Base-by-base conservation (phyloP, 2,888 invertebrate genomes). In the Crocallis elinguaria region DNA sequence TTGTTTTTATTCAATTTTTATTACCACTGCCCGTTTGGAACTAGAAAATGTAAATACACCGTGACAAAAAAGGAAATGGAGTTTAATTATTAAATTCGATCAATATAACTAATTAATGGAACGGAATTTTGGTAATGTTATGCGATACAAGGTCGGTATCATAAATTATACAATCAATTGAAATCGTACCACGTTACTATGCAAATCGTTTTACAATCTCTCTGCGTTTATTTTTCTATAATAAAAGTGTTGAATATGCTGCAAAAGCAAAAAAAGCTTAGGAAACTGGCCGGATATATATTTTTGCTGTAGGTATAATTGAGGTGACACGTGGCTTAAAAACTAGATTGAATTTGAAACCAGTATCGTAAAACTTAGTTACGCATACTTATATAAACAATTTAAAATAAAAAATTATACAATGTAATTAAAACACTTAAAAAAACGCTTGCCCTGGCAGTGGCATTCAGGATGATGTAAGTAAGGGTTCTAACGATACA, bases 1-100 rank as follows among this genome's bases (percentile, higher is more conserved):
- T 54, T 50, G 58, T 58, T 52, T 60, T 56, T 59, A 57, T 57
- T 55, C 50, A 61, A 64, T 55, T 64, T 64, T 61, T 61, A 64
- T 57, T 61, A 44, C 44, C 33, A 19, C 45, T 14, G 44, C 44
- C 37, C 29, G 49, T 49, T 45, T 33, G n/a, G 16, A 43, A 37
- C 42, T 48, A 46, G 49, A 42, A 49, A 52, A 53, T 43, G 43
- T 54, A 43, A 54, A 54, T 56, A 45, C 35, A 52, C 11, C 16
- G 25, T 1, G 6, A 23, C 13, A 42, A 42, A 39, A 42, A 27
- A 43, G 16, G 7, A 16, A 25, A 9, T 36, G 12, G 16, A 14
- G n/a, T 33, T 21, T 39, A 19, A 27, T 19, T 38, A 38, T 44
- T 44, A 23, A 13, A 35, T 41, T 41, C 9, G 37, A 23, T 38